Conservation (phyloP, 2,797 vertebrate species). For the Podarcis lilfordi region DNA sequence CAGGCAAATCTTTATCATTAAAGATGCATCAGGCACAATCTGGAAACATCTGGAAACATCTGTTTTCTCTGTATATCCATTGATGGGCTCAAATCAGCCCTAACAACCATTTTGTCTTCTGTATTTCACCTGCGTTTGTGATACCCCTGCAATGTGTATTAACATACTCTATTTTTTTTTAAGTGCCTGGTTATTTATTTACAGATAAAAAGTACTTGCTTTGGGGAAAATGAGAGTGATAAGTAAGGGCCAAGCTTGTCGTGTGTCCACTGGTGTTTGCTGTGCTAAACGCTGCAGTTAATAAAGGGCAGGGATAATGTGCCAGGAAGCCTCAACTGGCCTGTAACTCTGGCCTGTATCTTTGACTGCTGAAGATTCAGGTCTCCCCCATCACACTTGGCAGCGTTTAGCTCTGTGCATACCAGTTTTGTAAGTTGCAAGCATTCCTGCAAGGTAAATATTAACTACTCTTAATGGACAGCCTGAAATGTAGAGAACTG, state of each 20-base stretch:
- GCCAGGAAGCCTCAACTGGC: neutral
- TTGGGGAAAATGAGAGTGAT: neutral
- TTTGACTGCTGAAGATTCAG: neutral
- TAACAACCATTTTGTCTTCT: neutral
- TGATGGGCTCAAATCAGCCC: neutral
- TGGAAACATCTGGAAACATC: constrained; percentile 18
- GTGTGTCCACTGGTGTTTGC: neutral
- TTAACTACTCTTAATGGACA: neutral
- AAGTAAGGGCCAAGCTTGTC: neutral
- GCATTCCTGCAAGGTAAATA: neutral
- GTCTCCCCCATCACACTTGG: neutral
- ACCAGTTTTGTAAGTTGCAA: neutral
- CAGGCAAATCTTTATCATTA: neutral
- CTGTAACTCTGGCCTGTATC: too few relatives aligned
- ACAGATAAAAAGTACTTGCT: neutral
- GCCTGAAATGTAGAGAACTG: neutral
- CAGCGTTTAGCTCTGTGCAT: neutral
- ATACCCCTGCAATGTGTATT: neutral
- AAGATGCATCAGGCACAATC: neutral
- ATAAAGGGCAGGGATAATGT: neutral
- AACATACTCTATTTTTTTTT: neutral
- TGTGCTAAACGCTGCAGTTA: neutral
- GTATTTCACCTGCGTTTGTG: neutral
- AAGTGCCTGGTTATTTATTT: neutral
- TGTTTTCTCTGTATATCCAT: neutral